A percentile compares a stretch with the other conserved stretches of the same genome.
Conservation (phyloP, 2,113 vertebrate species). For the Pteropus alecto region DNA sequence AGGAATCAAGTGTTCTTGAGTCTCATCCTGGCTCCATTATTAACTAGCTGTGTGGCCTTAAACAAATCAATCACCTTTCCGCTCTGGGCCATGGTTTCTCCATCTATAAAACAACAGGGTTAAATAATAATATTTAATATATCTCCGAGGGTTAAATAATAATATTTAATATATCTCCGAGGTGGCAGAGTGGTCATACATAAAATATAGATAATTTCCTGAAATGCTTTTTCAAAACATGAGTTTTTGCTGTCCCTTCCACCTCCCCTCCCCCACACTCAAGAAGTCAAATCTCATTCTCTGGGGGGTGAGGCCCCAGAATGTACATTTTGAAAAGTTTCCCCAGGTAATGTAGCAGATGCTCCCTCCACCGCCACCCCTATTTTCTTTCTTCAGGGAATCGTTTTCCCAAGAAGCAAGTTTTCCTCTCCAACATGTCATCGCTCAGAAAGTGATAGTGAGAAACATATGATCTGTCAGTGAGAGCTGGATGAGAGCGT, state of each 20-base stretch:
- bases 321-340: not conserved
- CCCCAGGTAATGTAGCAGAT: not conserved
- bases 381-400: slow-evolving; percentile 33
- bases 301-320: not conserved
- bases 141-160: too few species aligned
- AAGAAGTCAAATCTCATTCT: not conserved
- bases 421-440: slow-evolving; percentile 34
- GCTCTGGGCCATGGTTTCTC: not conserved
- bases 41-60: not conserved
- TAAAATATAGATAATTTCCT: not conserved
- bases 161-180: too few species aligned
- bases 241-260: not conserved
- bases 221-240: not conserved
- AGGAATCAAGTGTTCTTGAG: not conserved
- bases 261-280: too few species aligned
- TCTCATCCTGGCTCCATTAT: not conserved
- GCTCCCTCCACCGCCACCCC: not conserved
- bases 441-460: not conserved
- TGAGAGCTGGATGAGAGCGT: not conserved
- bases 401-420: slow-evolving; percentile 32
- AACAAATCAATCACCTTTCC: not conserved
- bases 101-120: not conserved
- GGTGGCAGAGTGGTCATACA: not conserved
- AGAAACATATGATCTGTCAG: slow-evolving; percentile 26
- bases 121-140: not conserved